Evolutionary conservation across 2,888 invertebrate species (phyloP).

Genomic region (Melanargia galathea): DNA sequence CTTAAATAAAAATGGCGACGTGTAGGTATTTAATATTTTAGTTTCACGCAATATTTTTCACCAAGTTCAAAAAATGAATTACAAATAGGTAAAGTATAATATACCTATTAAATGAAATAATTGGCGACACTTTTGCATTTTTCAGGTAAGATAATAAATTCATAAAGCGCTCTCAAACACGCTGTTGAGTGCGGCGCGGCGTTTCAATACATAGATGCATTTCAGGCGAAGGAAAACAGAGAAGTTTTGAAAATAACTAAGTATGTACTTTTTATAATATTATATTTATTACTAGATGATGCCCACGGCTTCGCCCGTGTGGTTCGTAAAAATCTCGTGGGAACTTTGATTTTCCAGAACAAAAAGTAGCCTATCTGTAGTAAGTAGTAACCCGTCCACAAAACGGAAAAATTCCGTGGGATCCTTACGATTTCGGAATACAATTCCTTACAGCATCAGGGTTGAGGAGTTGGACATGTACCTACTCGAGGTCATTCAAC

Average conservation of each 20-base stretch:
- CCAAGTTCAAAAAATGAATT: not conserved
- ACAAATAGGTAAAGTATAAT: not conserved
- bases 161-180: conserved; percentile 7
- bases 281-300: too few relatives aligned
- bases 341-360: too few relatives aligned
- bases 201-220: not conserved
- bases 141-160: not conserved
- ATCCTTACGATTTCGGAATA: too few relatives aligned
- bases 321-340: too few relatives aligned
- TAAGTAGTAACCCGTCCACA: too few relatives aligned
- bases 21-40: not conserved
- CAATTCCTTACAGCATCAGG: too few relatives aligned
- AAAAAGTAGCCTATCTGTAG: too few relatives aligned
- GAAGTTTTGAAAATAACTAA: not conserved
- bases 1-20: conserved; percentile 2
- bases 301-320: too few relatives aligned
- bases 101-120: conserved; percentile 20
- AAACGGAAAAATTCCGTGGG: too few relatives aligned
- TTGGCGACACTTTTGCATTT: conserved; percentile 22
- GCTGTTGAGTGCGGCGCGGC: not conserved
- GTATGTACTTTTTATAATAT: not conserved
- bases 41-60: conserved; percentile 2
- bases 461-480: too few relatives aligned
- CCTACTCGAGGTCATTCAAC: too few relatives aligned
- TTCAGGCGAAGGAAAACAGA: not conserved